Percentiles rank a stretch among this genome's conserved stretches.
Evolutionary conservation across 2,888 invertebrate genomes (phyloP).

Genomic region (Pharmacophagus antenor): DNA sequence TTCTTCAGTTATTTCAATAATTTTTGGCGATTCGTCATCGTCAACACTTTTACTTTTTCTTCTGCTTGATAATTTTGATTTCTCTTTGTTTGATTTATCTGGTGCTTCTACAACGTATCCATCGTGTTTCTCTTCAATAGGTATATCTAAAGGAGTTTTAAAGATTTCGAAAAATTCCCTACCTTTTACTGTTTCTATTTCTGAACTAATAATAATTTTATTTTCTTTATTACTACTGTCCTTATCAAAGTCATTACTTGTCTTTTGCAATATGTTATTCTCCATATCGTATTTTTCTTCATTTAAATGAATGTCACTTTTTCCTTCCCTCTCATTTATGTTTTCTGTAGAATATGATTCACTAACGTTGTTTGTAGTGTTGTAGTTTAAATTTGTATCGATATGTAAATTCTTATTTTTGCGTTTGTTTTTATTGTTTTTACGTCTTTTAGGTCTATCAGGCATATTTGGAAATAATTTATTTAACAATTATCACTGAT

Average conservation of each 20-base stretch:
- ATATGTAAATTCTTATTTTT: conserved; percentile 64
- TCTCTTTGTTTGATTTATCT: conserved; percentile 53
- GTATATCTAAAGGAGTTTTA: not conserved
- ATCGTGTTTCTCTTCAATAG: conserved; percentile 8
- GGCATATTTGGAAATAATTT: conserved; percentile 64
- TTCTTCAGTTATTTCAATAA: conserved; percentile 67
- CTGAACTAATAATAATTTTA: not conserved
- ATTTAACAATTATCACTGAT: conserved; percentile 66
- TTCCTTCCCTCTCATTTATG: conserved; percentile 29
- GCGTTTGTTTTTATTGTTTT: conserved; percentile 73
- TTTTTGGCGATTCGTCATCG: conserved; percentile 68
- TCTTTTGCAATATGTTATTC: conserved; percentile 10
- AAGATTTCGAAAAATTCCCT: not conserved
- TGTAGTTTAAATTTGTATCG: conserved; percentile 47
- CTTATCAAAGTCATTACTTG: not conserved
- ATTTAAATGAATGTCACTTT: conserved; percentile 22
- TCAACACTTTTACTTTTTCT: conserved; percentile 76
- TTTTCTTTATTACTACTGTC: not conserved
- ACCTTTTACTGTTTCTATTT: not conserved
- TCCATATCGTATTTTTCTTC: conserved; percentile 17
- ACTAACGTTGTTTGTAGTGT: conserved; percentile 46
- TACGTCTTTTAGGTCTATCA: conserved; percentile 68
- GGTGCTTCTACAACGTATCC: conserved; percentile 71
- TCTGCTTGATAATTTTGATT: conserved; percentile 54
- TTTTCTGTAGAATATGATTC: conserved; percentile 31